Conservation (phyloP, 2,113 vertebrate species). For the Catharus bicknelli region DNA sequence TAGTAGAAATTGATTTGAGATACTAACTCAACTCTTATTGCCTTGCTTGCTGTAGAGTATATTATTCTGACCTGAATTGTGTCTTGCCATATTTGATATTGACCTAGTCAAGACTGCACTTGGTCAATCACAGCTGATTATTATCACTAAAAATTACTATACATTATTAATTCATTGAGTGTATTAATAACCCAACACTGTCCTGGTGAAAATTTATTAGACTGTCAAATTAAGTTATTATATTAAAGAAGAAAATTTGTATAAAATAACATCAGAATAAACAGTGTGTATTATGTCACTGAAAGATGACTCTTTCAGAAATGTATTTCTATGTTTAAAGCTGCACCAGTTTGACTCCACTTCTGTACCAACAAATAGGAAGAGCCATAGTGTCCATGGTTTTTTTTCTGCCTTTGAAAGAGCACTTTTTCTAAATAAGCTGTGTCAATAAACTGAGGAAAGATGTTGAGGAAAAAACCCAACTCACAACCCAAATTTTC, state of each 20-base stretch:
- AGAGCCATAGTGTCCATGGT: not conserved
- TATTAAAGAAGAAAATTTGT: not conserved
- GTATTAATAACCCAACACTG: not conserved
- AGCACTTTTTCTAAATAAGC: not conserved
- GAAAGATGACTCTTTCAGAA: not conserved
- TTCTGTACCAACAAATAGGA: not conserved
- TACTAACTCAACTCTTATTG: not conserved
- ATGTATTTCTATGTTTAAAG: not conserved
- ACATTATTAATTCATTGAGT: not conserved
- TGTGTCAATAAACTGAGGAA: not conserved
- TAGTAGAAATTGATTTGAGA: constrained; percentile 44
- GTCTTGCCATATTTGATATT: not conserved
- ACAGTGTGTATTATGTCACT: not conserved
- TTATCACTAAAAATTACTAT: not conserved
- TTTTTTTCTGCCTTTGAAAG: not conserved
- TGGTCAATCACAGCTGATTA: not conserved
- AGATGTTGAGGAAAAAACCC: accelerated
- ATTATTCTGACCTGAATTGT: not conserved
- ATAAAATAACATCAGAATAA: not conserved
- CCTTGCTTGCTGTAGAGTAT: not conserved
- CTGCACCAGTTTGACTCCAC: not conserved
- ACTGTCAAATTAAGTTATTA: not conserved
- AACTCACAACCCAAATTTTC: not conserved
- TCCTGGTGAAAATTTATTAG: not conserved
- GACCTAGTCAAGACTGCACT: too few species aligned